Base-by-base conservation (phyloP, 2,113 vertebrate species). In the Phalacrocorax aristotelis region DNA sequence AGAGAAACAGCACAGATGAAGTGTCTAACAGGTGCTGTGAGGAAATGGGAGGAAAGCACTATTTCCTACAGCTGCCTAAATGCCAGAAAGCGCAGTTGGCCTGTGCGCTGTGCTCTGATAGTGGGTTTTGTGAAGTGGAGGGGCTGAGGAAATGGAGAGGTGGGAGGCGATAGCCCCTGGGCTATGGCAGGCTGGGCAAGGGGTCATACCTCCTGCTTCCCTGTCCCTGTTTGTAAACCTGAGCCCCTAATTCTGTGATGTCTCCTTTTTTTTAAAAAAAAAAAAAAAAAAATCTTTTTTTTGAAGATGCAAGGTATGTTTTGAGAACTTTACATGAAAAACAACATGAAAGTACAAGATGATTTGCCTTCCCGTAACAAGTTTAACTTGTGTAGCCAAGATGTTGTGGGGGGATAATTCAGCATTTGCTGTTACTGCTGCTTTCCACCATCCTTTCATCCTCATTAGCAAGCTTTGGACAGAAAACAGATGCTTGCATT, bases 331-430 rank as follows among this genome's bases (percentile, higher is more conserved):
- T 20, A 17, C 4, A 2, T 6, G 23, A 11, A 49, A 72, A 74
- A 6, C 8, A 23, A 14, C 30, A 29, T 1, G 1, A 6, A 61
- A 66, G 22, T 0, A 0, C 10, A 26, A 66, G 49, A 10, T 40
- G 6, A 25, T 71, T 92, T 9, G 6, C 4, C 34, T 49, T 66
- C 30, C 32, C 5, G 0, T 64, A 36, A 25, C 3, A 25, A 48
- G 4, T 51, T 55, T 11, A 69, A 29, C 13, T 82, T 52, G 7
- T 15, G 5, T 46, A 5, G 42, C 34, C 1, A 2, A 52, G 34
- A 38, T 5, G 3, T 10, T 11, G 6, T 13, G 44, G 30, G 19
- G 34, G 19, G 4, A 20, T 42, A 79, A 86, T 40, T 70, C 51
- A 38, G 26, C 15, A 0, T 64, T 76, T 71, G 75, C 17, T 88